These are phyloP conservation scores for Haliclona indistincta DNA, from an alignment of 37 sponge, comb jelly and placozoan genomes.

Conservation along the genomic window DNA sequence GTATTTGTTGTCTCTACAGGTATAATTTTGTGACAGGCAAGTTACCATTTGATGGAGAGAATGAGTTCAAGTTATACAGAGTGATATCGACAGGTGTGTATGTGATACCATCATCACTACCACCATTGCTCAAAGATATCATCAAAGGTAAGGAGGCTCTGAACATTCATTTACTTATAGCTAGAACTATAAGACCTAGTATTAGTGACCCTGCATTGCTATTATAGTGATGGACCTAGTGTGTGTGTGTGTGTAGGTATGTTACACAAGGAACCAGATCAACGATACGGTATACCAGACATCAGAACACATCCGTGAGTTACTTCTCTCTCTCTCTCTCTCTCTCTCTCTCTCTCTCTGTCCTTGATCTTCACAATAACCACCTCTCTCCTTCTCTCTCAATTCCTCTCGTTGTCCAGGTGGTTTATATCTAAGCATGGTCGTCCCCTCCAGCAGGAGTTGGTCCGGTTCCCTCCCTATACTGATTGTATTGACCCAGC, in stretches of 20 bases:
- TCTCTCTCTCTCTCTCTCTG: constrained; percentile 24
- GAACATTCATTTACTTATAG: too few species aligned
- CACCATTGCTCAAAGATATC: constrained; percentile 68
- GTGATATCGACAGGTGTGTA: constrained; percentile 81
- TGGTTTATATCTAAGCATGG: constrained; percentile 72
- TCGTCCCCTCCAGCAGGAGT: constrained; percentile 52
- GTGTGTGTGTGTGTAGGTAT: constrained; percentile 40
- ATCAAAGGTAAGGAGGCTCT: constrained; percentile 71
- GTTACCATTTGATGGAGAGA: constrained; percentile 97
- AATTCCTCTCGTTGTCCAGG: constrained; percentile 13
- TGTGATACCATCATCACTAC: constrained; percentile 68
- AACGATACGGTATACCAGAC: constrained; percentile 54
- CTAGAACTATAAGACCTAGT: too few species aligned
- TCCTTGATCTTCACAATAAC: neutral
- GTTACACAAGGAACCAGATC: constrained; percentile 70
- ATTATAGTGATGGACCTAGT: too few species aligned
- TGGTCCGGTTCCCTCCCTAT: constrained; percentile 71
- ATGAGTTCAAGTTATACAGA: constrained; percentile 85
- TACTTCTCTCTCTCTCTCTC: constrained; percentile 18
- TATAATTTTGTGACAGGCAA: constrained; percentile 91
- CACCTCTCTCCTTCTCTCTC: constrained; percentile 14
- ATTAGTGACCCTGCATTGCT: too few species aligned
- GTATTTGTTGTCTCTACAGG: constrained; percentile 32
- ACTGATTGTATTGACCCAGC: constrained; percentile 49
- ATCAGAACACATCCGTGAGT: constrained; percentile 76